Base-by-base conservation (phyloP, 2,888 invertebrate genomes). In the Dryocosmus kuriphilus region DNA sequence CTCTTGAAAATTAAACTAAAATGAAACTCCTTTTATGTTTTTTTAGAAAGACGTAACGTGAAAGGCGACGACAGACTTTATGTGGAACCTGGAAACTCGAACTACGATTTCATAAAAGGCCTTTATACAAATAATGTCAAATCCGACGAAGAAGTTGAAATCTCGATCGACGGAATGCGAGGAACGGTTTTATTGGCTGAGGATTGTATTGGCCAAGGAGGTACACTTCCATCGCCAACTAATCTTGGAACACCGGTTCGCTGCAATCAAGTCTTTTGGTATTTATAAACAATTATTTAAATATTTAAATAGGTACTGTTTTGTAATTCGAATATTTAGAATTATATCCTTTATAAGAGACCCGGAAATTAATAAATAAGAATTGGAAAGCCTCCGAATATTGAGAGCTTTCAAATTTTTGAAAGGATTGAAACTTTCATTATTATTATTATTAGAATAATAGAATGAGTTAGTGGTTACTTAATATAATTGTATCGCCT, bases 51-150 rank as follows among this genome's bases (percentile, higher is more conserved):
- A 82, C 94, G 99, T 76, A 99, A 99, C 92, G 93, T 96, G 76
- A 94, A 95, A 80, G 99, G 99, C 1, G 95, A 96, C 89, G 98
- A 98, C 92, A 94, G 96, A n/a, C 92, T 99, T 46, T 99, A 99
- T 92, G 94, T 99, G 32, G 94, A 95, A 1, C 92, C 94, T 0
- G 93, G 93, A 24, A 97, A 97, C 92, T 91, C 92, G 4, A 94
- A 95, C 57, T 97, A 95, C 91, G 93, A 93, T 75, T 94, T 95
- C 88, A 90, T 98, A 61, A 93, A 93, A 77, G 95, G 94, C 7
- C 92, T 98, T 30, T 97, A 97, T 91, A 92, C 92, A 62, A 94
- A 94, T 77, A 88, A 92, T 46, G 89, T 93, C 2, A 91, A 91
- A 16, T 84, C 92, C 38, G 92, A 93, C 19, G 87, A 92, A 8